Base-by-base conservation (phyloP, 2,113 vertebrate genomes). In the Myiopsitta monachus region DNA sequence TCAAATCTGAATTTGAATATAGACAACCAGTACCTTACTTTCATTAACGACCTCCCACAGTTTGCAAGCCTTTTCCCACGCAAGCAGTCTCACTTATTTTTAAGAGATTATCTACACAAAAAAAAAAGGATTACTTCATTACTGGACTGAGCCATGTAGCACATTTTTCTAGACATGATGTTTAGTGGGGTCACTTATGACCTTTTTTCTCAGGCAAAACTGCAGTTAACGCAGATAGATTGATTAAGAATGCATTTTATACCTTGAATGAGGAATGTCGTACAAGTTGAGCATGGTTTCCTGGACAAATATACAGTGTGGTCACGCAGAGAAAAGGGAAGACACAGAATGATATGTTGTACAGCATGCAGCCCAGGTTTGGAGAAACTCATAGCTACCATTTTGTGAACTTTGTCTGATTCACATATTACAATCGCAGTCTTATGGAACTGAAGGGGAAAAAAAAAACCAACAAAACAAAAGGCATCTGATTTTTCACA, bases 231-330 rank as follows among this genome's bases (percentile, higher is more conserved):
- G 49, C 5, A 63, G 64, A 54, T 11, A 70, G 63, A 54, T 14
- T 11, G 39, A 31, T 62, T 61, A 36, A 68, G 80, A 79, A 67
- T 43, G 14, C 28, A 36, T 75, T 79, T 36, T 47, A 66, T 92
- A 94, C 90, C 89, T 90, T 95, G 95, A 81, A 95, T 81, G 33
- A 92, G 86, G 61, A 79, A 81, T 24, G 39, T n/a, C 22, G 69
- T 31, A 55, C 90, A 95, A n/a, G 19, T 39, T 39, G 78, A 57
- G 26, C 92, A 90, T n/a, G 92, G 92, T 51, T 95, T 95, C 47
- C 92, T 80, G 52, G 92, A 95, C 49, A 95, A 62, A 87, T 88
- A 94, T 30, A 84, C 66, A 46, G 68, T 67, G 73, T 43, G 67
- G n/a, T 14, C 76, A 61, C 5, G 64, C 46, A 90, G 66, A 62